Conservation (phyloP, 2,113 vertebrate species). For the Dasypus novemcinctus region DNA sequence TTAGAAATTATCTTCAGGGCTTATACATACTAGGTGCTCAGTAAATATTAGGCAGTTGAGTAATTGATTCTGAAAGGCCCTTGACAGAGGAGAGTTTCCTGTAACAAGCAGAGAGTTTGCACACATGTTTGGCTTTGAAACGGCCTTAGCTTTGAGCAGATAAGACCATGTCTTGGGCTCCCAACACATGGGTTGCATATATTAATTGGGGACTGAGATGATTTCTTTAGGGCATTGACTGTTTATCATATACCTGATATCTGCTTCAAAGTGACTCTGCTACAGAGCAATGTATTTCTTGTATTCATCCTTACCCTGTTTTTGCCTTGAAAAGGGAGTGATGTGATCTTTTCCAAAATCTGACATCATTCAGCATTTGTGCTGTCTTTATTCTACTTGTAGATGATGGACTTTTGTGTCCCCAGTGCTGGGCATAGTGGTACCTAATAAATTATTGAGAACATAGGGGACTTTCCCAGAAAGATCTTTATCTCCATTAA, state of each 20-base stretch:
- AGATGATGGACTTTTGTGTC: background rate
- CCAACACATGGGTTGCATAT: background rate
- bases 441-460: constrained; percentile 11
- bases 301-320: background rate
- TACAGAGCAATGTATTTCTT: background rate
- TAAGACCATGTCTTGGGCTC: background rate
- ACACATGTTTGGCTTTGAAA: background rate
- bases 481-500: background rate
- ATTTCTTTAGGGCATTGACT: background rate
- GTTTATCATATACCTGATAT: background rate
- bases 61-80: background rate
- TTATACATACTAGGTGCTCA: background rate
- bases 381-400: background rate
- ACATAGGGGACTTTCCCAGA: background rate
- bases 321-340: background rate
- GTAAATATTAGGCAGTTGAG: background rate
- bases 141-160: background rate
- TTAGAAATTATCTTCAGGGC: background rate
- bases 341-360: background rate
- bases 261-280: background rate
- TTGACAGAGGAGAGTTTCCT: background rate
- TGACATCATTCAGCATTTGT: background rate
- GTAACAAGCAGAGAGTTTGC: background rate
- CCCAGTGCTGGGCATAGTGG: background rate
- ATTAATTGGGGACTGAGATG: background rate